Percentiles rank a stretch among this genome's conserved stretches.
These are phyloP conservation scores for Bombycilla garrulus DNA, from an alignment of 2,113 vertebrate genomes.

Conservation along the genomic window DNA sequence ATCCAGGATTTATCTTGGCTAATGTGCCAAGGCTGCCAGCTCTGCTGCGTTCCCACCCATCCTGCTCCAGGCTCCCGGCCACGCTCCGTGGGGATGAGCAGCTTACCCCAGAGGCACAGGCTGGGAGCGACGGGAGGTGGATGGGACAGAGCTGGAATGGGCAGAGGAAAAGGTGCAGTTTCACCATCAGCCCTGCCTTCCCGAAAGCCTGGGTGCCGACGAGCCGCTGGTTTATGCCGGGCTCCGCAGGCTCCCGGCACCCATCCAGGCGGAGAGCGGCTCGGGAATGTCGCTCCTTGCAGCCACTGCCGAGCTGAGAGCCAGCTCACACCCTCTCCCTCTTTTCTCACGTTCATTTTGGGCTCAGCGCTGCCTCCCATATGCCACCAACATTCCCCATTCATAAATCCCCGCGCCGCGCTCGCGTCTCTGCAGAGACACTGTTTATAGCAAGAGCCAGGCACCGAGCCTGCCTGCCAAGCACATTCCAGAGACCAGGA, in stretches of 20 bases:
- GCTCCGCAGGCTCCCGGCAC: rapidly evolving
- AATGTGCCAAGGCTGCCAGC: neutral
- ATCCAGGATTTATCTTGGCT: neutral
- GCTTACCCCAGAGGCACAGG: neutral
- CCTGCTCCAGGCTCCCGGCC: neutral
- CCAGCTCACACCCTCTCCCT: neutral
- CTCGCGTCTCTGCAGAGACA: rapidly evolving
- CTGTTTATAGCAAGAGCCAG: neutral
- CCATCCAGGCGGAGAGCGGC: rapidly evolving
- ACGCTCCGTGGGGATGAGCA: rapidly evolving
- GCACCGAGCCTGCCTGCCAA: neutral
- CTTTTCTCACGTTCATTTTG: neutral
- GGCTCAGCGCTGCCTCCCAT: neutral
- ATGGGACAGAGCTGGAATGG: neutral
- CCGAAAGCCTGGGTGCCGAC: rapidly evolving
- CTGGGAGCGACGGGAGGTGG: neutral
- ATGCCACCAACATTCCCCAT: neutral
- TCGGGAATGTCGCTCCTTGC: neutral
- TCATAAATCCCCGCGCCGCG: neutral
- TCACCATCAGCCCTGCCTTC: rapidly evolving
- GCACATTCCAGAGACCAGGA: neutral
- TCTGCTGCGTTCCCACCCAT: neutral
- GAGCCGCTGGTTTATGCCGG: neutral
- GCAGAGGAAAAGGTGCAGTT: rapidly evolving
- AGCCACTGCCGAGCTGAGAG: rapidly evolving